These are phyloP conservation scores for Characodon lateralis DNA, from an alignment of 2,797 vertebrate species.

Conservation along the genomic window DNA sequence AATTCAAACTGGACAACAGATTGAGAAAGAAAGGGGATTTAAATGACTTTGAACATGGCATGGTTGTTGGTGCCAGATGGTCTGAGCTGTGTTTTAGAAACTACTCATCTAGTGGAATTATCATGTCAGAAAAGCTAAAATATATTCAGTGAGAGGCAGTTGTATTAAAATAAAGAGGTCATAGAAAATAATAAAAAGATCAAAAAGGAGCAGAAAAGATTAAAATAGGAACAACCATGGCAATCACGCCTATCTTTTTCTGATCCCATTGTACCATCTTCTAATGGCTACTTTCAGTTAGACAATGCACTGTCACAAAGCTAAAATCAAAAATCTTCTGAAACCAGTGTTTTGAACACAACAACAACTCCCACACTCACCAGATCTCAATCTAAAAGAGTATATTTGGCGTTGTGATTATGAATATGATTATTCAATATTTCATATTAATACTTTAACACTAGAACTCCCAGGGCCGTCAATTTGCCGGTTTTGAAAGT, in stretches of 20 bases:
- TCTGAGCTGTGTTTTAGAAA: not conserved
- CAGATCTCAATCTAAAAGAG: too few species aligned
- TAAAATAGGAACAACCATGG: not conserved
- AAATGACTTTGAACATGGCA: conserved; percentile 1
- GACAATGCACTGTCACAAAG: not conserved
- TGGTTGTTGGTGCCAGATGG: not conserved
- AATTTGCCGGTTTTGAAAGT: too few species aligned
- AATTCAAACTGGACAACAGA: not conserved
- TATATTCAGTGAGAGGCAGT: too few species aligned
- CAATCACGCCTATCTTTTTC: not conserved
- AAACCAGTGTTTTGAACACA: too few species aligned
- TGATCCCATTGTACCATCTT: not conserved
- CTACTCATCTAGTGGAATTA: not conserved
- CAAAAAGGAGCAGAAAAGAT: not conserved
- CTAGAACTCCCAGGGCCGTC: too few species aligned
- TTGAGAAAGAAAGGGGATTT: not conserved
- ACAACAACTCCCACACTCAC: too few species aligned
- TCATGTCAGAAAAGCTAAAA: not conserved
- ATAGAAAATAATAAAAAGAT: not conserved
- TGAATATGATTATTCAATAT: too few species aligned
- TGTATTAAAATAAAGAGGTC: too few species aligned
- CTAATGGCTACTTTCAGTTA: not conserved
- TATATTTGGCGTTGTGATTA: too few species aligned
- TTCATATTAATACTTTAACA: too few species aligned
- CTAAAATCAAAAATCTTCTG: too few species aligned